Conservation (phyloP, 2,113 vertebrate genomes). For the Syngnathus floridae region DNA sequence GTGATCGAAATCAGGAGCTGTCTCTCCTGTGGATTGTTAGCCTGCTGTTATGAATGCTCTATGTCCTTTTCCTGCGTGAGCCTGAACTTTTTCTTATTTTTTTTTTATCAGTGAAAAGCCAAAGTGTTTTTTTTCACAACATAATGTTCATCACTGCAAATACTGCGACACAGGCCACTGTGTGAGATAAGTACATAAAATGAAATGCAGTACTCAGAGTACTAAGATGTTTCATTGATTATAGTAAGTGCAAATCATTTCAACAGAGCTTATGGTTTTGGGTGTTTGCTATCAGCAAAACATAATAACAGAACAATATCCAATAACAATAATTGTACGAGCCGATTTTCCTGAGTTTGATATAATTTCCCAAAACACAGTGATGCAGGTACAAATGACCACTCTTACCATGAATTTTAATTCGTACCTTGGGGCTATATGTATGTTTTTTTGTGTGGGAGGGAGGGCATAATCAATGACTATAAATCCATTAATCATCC, state of each 20-base stretch:
- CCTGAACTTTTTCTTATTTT: constrained; percentile 2
- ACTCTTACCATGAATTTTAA: no score
- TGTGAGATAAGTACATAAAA: not conserved
- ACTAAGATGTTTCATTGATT: not conserved
- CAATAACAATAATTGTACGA: no score
- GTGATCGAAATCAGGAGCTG: constrained; percentile 9
- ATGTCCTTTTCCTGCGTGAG: constrained; percentile 18
- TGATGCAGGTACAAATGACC: no score
- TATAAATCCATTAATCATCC: not conserved
- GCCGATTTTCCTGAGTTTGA: no score
- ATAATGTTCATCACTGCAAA: not conserved
- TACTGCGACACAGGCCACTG: not conserved
- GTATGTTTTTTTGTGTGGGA: no score
- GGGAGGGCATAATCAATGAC: no score
- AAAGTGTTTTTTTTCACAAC: constrained; percentile 11
- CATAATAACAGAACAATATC: not conserved
- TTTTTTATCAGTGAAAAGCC: constrained; percentile 26
- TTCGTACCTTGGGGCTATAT: no score
- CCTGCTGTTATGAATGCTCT: constrained; percentile 32
- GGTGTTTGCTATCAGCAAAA: not conserved
- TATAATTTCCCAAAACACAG: no score
- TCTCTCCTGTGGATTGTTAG: constrained; percentile 4
- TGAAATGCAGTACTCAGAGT: not conserved
- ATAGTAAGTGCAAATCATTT: not conserved
- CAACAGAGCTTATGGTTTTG: constrained; percentile 1